Percentiles rank a stretch among this genome's conserved stretches.
Evolutionary conservation across 2,888 invertebrate species (phyloP).

Genomic region (Eupithecia pulchellata): DNA sequence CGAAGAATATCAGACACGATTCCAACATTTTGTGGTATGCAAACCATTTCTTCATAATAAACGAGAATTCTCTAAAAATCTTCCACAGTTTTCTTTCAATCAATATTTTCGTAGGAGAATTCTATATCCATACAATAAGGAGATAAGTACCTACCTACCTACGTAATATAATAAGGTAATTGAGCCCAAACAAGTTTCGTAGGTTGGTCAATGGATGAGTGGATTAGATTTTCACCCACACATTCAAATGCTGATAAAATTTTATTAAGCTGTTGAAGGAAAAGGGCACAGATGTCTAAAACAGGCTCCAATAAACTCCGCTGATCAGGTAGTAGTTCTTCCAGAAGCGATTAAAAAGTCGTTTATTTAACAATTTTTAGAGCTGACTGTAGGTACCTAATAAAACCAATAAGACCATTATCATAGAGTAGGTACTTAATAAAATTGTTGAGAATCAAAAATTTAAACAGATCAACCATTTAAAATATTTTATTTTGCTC

Average conservation of each 20-base stretch:
- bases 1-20: slow-evolving; percentile 79
- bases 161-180: not conserved
- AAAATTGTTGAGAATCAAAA: no score
- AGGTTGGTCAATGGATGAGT: not conserved
- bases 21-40: slow-evolving; percentile 83
- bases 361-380: no score
- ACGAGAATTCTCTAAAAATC: not conserved
- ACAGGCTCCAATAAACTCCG: not conserved
- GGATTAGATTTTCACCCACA: not conserved
- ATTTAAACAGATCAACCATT: not conserved
- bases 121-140: not conserved
- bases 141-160: not conserved
- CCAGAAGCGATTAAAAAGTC: no score
- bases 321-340: no score
- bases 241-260: not conserved
- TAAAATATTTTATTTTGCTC: not conserved
- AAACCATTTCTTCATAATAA: not conserved
- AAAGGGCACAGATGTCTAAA: not conserved
- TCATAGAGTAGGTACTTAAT: no score
- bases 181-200: slow-evolving; percentile 26
- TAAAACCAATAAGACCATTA: no score
- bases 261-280: not conserved
- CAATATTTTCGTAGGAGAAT: not conserved
- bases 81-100: not conserved
- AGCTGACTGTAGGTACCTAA: no score